Evolutionary conservation across 1,140 invertebrate genomes (phyloP).

Genomic region (Drosophila parvula): DNA sequence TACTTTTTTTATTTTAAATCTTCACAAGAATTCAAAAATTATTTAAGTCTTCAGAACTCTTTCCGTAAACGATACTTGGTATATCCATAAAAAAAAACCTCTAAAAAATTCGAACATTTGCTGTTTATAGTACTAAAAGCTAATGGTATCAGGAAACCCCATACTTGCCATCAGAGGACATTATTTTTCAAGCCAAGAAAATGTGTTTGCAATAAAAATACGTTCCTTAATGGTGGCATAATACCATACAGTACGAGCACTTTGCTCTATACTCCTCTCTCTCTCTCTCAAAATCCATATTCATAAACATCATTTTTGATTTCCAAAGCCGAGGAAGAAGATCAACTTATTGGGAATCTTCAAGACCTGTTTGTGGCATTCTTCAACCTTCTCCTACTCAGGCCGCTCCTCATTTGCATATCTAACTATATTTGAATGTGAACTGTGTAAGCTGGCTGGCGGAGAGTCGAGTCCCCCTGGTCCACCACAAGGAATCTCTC

Average conservation of each 20-base stretch:
- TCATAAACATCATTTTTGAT: constrained; percentile 47
- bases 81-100: neutral
- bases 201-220: neutral
- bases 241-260: neutral
- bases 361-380: constrained; percentile 20
- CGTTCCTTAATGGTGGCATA: constrained; percentile 2
- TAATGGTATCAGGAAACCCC: neutral
- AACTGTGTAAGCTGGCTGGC: constrained; percentile 11
- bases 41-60: neutral
- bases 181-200: neutral
- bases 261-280: neutral
- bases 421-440: constrained; percentile 66
- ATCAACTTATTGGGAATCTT: constrained; percentile 7
- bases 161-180: neutral
- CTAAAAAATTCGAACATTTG: neutral
- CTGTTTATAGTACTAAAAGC: neutral
- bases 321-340: constrained; percentile 6
- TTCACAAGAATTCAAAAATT: neutral
- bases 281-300: constrained; percentile 8
- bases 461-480: neutral
- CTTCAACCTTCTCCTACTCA: neutral
- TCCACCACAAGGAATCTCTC: neutral
- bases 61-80: neutral
- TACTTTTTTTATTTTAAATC: too few species aligned
- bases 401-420: constrained; percentile 63